Evolutionary conservation across 2,888 invertebrate genomes (phyloP), one percentile per base, ranked within the genome.

Genomic region (Rotaria magnacalcarata): DNA sequence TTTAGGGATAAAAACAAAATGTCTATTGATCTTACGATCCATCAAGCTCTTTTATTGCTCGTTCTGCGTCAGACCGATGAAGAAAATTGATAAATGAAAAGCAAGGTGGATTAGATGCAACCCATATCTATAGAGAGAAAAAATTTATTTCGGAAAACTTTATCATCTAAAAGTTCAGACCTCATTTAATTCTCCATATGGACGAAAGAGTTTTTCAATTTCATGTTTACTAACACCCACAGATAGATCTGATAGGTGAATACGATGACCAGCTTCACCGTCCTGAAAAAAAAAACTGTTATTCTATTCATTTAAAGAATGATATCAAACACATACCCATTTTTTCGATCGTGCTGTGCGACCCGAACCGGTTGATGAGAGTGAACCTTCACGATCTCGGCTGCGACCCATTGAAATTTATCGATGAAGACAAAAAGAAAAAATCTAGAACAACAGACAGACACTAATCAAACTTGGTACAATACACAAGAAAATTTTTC

Each of bases 11-110:
- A 16, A 52, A 14, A 47, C 47, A 7, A 21, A 54, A 54, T 4
- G 10, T 54, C 10, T 21, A 34, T 34, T 34, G 34, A 67, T 67
- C 80, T 80, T 80, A 80, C 80, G 43, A 94, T 91, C 94, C 94
- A 92, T 94, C 94, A 93, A 94, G 94, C 92, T 94, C 94, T 89
- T 94, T 94, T 92, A 95, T 93, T 92, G 95, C 94, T 91, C 94
- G 94, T 91, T 94, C 94, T 93, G 93, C 93, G 89, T 92, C 92
- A 88, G 92, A 92, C 88, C 92, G 92, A 87, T 92, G 91, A 88
- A 92, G 92, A 89, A 91, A 93, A 19, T 93, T 93, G 85, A 93
- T 92, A 90, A 93, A 93, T 27, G 93, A 93, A 91, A 93, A 93
- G 88, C 93, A 93, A 1, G 93, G 93, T 19, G 93, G 92, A 88